A percentile compares a stretch with the other conserved stretches of the same genome.
phyloP scores from a whole-genome alignment of 2,797 vertebrate genomes.

The Australoheros facetus region DNA sequence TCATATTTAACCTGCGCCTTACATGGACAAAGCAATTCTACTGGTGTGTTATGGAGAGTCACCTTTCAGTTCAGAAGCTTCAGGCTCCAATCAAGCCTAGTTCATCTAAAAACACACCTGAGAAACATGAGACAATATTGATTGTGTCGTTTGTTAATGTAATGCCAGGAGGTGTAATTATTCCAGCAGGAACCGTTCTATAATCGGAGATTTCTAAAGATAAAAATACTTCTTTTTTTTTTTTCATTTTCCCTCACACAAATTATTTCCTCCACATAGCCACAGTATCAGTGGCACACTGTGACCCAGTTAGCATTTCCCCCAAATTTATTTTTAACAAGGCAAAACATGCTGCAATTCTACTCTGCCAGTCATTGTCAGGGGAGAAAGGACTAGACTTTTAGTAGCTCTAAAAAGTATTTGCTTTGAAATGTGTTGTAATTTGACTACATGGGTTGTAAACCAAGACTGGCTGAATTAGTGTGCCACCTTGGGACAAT shows the following conservation, averaged over 20 bases:
- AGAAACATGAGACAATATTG: constrained; percentile 4
- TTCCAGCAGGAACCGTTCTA: constrained; percentile 9
- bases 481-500: constrained; percentile 4
- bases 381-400: constrained; percentile 20
- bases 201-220: constrained; percentile 42
- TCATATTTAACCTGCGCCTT: constrained; percentile 4
- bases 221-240: not conserved
- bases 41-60: constrained; percentile 8
- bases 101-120: constrained; percentile 24
- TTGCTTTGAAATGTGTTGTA: constrained; percentile 12
- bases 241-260: constrained; percentile 4
- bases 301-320: constrained; percentile 61
- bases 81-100: constrained; percentile 19
- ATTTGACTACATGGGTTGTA: not conserved
- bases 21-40: constrained; percentile 45
- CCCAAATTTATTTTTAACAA: constrained; percentile 55
- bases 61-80: constrained; percentile 32
- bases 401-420: constrained; percentile 13
- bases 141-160: constrained; percentile 6
- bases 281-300: constrained; percentile 17
- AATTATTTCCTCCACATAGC: constrained; percentile 10
- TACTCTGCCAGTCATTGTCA: constrained; percentile 24
- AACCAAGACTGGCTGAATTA: constrained; percentile 35
- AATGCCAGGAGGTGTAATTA: constrained; percentile 22
- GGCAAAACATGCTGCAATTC: constrained; percentile 42